phyloP scores from a whole-genome alignment of 2,113 vertebrate species.

The Zapornia atra region DNA sequence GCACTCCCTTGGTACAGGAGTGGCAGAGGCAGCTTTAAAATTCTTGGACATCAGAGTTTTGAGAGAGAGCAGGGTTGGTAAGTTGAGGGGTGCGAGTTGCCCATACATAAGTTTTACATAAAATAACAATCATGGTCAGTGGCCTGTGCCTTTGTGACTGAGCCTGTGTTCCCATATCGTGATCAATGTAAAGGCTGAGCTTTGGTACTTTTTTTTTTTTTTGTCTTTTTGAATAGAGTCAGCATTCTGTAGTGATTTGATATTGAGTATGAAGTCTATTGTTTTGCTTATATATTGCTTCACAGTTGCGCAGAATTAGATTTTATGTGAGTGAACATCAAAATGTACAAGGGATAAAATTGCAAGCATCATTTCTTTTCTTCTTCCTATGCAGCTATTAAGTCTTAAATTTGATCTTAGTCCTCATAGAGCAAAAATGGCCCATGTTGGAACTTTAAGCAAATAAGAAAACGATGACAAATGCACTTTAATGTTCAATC shows the following conservation, averaged over 20 bases:
- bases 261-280: not conserved
- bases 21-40: not conserved
- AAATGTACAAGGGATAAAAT: not conserved
- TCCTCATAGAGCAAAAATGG: not conserved
- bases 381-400: not conserved
- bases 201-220: not conserved
- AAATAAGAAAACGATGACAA: not conserved
- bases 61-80: not conserved
- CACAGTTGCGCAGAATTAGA: not conserved
- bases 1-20: not conserved
- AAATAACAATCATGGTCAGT: not conserved
- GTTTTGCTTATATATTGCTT: not conserved
- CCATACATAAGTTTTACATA: accelerated
- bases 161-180: not conserved
- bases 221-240: not conserved
- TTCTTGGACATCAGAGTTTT: not conserved
- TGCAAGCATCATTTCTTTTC: not conserved
- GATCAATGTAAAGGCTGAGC: not conserved
- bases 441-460: not conserved
- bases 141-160: not conserved
- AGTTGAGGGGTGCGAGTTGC: not conserved
- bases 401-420: not conserved
- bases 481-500: not conserved
- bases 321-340: not conserved
- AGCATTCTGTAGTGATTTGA: not conserved